Evolutionary conservation across 2,888 invertebrate genomes (phyloP).

Genomic region (Ennomos quercinarius): DNA sequence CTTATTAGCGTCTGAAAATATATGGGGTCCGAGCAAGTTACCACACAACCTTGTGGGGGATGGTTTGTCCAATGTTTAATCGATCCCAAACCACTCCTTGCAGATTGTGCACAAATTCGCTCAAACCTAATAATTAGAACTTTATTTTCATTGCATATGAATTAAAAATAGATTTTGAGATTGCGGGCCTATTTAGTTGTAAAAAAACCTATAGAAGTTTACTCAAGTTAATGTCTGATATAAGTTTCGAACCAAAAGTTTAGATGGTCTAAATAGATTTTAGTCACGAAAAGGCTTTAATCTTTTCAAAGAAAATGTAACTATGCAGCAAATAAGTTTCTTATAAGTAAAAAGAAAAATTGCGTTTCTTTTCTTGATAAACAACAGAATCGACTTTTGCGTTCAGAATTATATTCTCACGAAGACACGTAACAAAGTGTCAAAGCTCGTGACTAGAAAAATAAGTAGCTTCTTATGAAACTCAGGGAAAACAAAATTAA

Average conservation of each 20-base stretch:
- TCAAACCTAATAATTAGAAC: no score
- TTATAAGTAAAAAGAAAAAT: background rate
- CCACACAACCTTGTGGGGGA: no score
- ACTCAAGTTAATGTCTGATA: background rate
- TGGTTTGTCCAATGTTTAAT: no score
- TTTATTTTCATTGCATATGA: no score
- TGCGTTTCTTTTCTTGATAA: constrained; percentile 22
- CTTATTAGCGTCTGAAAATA: no score
- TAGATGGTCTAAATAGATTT: constrained; percentile 17
- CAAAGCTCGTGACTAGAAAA: constrained; percentile 73
- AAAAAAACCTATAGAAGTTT: background rate
- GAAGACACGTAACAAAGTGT: constrained; percentile 58
- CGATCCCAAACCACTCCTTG: no score
- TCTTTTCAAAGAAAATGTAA: constrained; percentile 9
- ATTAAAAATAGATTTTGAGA: no score
- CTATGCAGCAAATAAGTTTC: constrained; percentile 2
- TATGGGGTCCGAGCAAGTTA: no score
- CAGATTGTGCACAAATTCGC: no score
- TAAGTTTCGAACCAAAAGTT: constrained; percentile 17
- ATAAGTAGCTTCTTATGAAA: constrained; percentile 55
- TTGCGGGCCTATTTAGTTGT: no score
- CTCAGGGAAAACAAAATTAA: constrained; percentile 63
- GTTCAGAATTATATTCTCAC: constrained; percentile 46
- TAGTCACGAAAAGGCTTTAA: constrained; percentile 31
- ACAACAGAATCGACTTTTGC: constrained; percentile 42